These are phyloP conservation scores for Macheiramphus alcinus DNA, from an alignment of 2,113 vertebrate genomes.

Conservation along the genomic window DNA sequence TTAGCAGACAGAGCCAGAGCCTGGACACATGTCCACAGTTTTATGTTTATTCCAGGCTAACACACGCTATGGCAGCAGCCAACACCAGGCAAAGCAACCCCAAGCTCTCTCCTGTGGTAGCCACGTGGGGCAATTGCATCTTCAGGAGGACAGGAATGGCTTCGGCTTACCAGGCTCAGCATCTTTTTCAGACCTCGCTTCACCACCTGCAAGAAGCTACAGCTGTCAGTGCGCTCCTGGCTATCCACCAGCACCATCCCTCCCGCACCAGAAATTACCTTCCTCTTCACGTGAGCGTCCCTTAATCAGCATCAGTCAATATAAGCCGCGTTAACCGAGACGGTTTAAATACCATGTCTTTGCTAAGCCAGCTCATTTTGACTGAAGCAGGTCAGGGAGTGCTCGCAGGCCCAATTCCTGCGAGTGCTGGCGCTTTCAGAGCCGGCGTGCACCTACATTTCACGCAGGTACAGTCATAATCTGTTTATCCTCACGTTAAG, in stretches of 20 bases:
- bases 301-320: background rate
- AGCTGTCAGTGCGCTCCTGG: background rate
- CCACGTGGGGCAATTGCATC: background rate
- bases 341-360: background rate
- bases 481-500: background rate
- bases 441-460: background rate
- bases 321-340: background rate
- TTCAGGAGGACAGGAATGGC: background rate
- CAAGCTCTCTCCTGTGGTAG: background rate
- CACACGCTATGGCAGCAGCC: fast-evolving
- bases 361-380: background rate
- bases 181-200: background rate
- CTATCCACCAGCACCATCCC: background rate
- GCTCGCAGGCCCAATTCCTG: background rate
- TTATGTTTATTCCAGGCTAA: background rate
- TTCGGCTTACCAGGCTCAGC: background rate
- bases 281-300: background rate
- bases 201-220: background rate
- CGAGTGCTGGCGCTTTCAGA: background rate
- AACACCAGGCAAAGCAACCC: background rate
- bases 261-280: background rate
- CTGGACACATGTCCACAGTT: background rate
- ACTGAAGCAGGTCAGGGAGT: background rate
- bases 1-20: background rate
- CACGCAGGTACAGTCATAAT: background rate